These are phyloP conservation scores for Eospalax fontanierii DNA, from an alignment of 2,797 vertebrate genomes.

Conservation along the genomic window DNA sequence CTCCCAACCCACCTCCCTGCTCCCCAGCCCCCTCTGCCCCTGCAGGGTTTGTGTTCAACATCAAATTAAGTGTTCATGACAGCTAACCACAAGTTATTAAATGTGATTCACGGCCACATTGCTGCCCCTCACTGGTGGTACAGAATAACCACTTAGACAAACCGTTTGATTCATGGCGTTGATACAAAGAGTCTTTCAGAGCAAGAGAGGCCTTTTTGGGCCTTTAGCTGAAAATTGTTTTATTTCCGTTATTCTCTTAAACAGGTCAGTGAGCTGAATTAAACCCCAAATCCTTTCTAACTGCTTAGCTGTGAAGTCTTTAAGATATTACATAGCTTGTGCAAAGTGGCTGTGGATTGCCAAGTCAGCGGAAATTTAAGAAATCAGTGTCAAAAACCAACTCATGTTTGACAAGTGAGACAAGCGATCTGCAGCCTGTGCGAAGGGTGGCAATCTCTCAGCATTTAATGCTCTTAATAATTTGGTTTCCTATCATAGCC, in stretches of 20 bases:
- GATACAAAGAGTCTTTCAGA: slow-evolving; percentile 89
- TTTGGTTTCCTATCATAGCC: slow-evolving; percentile 80
- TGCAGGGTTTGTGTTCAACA: slow-evolving; percentile 91
- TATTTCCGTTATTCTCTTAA: slow-evolving; percentile 87
- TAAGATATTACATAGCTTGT: slow-evolving; percentile 87
- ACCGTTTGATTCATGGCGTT: slow-evolving; percentile 86
- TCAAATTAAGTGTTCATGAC: slow-evolving; percentile 96
- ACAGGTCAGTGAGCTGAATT: slow-evolving; percentile 85
- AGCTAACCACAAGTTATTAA: slow-evolving; percentile 95
- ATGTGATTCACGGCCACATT: slow-evolving; percentile 94
- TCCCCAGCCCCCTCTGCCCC: slow-evolving; percentile 71
- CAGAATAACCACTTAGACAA: slow-evolving; percentile 83
- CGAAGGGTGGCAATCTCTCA: slow-evolving; percentile 67
- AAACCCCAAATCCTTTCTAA: slow-evolving; percentile 85
- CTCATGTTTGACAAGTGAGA: slow-evolving; percentile 87
- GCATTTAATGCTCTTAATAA: slow-evolving; percentile 75
- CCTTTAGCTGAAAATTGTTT: slow-evolving; percentile 86
- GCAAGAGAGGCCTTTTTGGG: slow-evolving; percentile 76
- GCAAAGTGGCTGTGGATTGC: slow-evolving; percentile 86
- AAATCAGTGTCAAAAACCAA: slow-evolving; percentile 87
- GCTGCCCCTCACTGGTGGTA: slow-evolving; percentile 88
- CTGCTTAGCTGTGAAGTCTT: slow-evolving; percentile 87
- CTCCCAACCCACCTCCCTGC: slow-evolving; percentile 63
- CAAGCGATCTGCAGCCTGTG: slow-evolving; percentile 82
- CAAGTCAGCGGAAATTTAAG: slow-evolving; percentile 88